These are phyloP conservation scores for Ischnus inquisitorius DNA, from an alignment of 2,888 invertebrate species.

Conservation along the genomic window DNA sequence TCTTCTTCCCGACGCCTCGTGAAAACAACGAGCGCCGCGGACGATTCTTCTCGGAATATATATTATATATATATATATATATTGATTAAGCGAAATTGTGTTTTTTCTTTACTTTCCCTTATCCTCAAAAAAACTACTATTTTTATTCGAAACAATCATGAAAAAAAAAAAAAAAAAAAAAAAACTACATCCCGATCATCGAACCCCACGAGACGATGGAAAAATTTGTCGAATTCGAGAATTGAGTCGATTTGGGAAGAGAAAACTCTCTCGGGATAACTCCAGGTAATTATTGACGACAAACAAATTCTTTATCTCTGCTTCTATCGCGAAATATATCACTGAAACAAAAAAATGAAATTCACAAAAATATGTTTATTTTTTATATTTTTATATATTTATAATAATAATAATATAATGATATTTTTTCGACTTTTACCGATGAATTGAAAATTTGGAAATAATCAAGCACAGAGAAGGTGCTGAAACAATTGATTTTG, in stretches of 20 bases:
- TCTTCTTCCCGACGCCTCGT: conserved; percentile 19
- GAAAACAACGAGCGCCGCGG: conserved; percentile 27
- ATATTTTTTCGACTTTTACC: too few species aligned
- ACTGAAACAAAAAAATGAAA: too few species aligned
- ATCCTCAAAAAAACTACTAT: neutral
- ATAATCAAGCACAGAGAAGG: too few species aligned
- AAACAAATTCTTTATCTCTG: conserved; percentile 45
- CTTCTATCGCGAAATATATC: too few species aligned
- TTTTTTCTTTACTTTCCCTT: conserved; percentile 76
- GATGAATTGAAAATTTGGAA: too few species aligned
- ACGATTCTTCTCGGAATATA: conserved; percentile 60
- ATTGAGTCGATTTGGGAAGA: neutral
- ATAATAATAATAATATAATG: too few species aligned
- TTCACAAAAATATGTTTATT: too few species aligned
- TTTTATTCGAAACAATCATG: neutral
- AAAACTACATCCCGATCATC: conserved; percentile 23
- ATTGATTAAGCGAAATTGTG: conserved; percentile 74
- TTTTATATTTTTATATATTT: too few species aligned
- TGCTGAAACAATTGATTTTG: too few species aligned
- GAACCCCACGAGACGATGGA: conserved; percentile 5
- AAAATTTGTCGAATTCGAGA: neutral
- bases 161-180: neutral
- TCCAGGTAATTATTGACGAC: conserved; percentile 70
- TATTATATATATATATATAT: conserved; percentile 70
- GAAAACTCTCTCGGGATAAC: conserved; percentile 18